Evolutionary conservation across 2,113 vertebrate genomes (phyloP), one percentile per base, ranked within the genome.

Genomic region (Macquaria australasica): DNA sequence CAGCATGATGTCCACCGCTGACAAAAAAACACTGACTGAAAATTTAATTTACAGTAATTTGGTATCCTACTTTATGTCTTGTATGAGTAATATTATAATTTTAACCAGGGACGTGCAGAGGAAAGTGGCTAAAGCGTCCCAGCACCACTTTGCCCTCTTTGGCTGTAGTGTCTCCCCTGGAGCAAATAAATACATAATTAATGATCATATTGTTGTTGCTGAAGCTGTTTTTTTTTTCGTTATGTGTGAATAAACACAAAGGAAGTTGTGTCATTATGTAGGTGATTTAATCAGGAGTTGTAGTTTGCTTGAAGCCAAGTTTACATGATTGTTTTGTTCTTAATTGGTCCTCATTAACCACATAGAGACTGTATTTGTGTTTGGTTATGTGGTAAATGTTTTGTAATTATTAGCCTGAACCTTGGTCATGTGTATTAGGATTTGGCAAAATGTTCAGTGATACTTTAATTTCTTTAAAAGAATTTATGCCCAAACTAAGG

Each of bases 301-400:
- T 31, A 23, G 59, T 53, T 63, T 23, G 37, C 28, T 41, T 21
- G 18, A 67, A 62, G 62, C 25, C 43, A 87, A 28, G 37, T 80
- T 77, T 51, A 48, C 9, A 64, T 18, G 14, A 28, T 3, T 39
- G 18, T 10, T 59, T 34, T 53, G 45, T 63, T 55, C 8, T 23
- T 75, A 69, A 69, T 39, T 53, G 41, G 31, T 23, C 5, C 41
- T 75, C 23, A 60, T 75, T 39, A 68, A n/a, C 28, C 48, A 81
- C 37, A 73, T 2, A 37, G 39, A 25, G 6, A 39, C 20, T 59
- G 12, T 11, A 8, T 9, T 10, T 59, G 41, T 59, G 41, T 41
- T 74, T 59, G 50, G 48, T 56, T 73, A n/a, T 21, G 9, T 7
- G 50, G 5, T 70, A 37, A 55, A 4, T 45, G 39, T 59, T 21